Evolutionary conservation across 2,113 vertebrate genomes (phyloP).

Genomic region (Upupa epops): DNA sequence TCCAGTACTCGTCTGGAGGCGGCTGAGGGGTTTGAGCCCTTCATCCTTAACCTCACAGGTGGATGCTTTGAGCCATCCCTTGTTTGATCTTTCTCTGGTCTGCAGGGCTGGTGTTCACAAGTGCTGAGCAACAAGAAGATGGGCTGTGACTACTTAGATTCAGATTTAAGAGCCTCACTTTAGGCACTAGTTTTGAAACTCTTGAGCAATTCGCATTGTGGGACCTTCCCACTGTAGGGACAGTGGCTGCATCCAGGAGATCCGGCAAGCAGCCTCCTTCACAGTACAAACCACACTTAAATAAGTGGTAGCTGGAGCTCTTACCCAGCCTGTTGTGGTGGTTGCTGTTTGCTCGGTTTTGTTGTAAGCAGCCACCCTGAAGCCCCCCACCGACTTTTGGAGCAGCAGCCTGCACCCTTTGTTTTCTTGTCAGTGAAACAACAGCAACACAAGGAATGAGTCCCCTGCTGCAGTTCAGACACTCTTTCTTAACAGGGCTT

Average conservation of each 20-base stretch:
- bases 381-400: constrained; percentile 28
- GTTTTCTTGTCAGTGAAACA: constrained; percentile 1
- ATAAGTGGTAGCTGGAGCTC: neutral
- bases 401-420: neutral
- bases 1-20: neutral
- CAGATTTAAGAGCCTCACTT: neutral
- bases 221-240: neutral
- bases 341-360: neutral
- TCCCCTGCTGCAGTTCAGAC: constrained; percentile 55
- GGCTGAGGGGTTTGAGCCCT: neutral
- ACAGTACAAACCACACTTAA: neutral
- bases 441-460: constrained; percentile 29
- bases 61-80: neutral
- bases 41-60: neutral
- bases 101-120: neutral
- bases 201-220: neutral
- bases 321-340: neutral
- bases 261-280: constrained; percentile 24
- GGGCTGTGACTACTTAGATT: neutral
- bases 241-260: constrained; percentile 10
- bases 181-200: constrained; percentile 11
- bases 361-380: neutral
- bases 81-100: neutral
- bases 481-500: constrained; percentile 35
- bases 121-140: neutral